Conservation (phyloP, 2,797 vertebrate species). For the Schizopygopsis malacanthus region DNA sequence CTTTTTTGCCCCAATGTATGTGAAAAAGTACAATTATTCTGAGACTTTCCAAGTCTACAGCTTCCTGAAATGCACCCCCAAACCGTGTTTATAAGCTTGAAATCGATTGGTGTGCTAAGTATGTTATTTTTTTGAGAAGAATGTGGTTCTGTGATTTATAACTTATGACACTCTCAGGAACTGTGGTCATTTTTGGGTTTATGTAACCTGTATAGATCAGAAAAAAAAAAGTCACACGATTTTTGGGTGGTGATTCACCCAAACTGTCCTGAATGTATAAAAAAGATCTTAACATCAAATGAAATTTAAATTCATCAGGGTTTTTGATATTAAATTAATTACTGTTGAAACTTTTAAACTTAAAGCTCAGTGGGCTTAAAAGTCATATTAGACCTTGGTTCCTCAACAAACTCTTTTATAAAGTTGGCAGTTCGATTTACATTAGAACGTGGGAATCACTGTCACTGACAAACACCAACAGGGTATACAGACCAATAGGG, state of each 20-base stretch:
- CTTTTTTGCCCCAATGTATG: background rate
- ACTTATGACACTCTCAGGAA: background rate
- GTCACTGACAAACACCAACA: background rate
- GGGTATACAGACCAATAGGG: too few species aligned
- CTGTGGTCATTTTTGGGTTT: background rate
- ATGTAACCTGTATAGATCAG: background rate
- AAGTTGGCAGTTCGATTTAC: background rate
- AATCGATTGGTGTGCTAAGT: background rate
- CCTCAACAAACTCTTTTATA: background rate
- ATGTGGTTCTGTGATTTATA: background rate
- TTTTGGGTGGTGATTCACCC: background rate
- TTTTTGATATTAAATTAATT: background rate
- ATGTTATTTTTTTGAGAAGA: background rate
- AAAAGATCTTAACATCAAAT: background rate
- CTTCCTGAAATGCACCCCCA: background rate
- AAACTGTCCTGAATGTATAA: background rate
- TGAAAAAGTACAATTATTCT: background rate
- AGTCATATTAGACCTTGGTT: background rate
- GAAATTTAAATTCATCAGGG: background rate
- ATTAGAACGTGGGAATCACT: background rate
- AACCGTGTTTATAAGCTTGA: background rate
- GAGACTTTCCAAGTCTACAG: constrained; percentile 1
- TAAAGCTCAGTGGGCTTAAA: background rate
- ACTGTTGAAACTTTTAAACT: background rate
- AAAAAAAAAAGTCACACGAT: background rate